Conservation (phyloP, 1,140 invertebrate species). For the Grapholita molesta region DNA sequence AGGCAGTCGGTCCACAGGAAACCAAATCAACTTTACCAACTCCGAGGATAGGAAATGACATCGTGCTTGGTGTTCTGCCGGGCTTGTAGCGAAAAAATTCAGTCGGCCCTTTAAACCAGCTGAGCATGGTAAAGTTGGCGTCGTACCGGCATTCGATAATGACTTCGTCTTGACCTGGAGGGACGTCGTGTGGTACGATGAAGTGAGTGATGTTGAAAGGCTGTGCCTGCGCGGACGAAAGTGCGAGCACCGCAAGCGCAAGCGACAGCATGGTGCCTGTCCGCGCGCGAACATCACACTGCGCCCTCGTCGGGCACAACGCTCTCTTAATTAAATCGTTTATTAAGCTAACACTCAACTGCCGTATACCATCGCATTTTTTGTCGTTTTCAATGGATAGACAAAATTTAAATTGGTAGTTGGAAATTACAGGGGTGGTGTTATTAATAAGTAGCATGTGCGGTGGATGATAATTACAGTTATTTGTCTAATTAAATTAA, state of each 20-base stretch:
- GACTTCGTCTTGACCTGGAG: constrained; percentile 47
- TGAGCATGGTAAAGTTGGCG: constrained; percentile 67
- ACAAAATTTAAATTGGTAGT: constrained; percentile 45
- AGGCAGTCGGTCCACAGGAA: constrained; percentile 55
- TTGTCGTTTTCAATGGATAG: constrained; percentile 56
- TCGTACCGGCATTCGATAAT: constrained; percentile 67
- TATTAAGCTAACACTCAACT: constrained; percentile 75
- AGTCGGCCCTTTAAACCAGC: constrained; percentile 64
- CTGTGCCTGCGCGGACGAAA: constrained; percentile 32
- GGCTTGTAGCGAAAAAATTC: constrained; percentile 71
- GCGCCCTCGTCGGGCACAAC: constrained; percentile 44
- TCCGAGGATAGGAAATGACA: constrained; percentile 59
- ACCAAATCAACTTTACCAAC: constrained; percentile 57
- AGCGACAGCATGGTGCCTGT: constrained; percentile 52
- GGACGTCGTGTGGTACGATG: constrained; percentile 50
- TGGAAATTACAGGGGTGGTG: constrained; percentile 42
- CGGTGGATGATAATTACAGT: not conserved
- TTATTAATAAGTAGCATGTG: constrained; percentile 33
- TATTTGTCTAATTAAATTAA: constrained; percentile 15
- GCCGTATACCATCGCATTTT: constrained; percentile 51
- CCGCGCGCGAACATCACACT: constrained; percentile 62
- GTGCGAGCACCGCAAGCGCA: constrained; percentile 31
- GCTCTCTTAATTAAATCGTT: constrained; percentile 72
- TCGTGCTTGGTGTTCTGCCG: constrained; percentile 53
- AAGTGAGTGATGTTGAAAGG: constrained; percentile 65